Percentiles rank a stretch among this genome's conserved stretches.
phyloP scores from a whole-genome alignment of 1,140 invertebrate genomes.

The Atta texana region DNA sequence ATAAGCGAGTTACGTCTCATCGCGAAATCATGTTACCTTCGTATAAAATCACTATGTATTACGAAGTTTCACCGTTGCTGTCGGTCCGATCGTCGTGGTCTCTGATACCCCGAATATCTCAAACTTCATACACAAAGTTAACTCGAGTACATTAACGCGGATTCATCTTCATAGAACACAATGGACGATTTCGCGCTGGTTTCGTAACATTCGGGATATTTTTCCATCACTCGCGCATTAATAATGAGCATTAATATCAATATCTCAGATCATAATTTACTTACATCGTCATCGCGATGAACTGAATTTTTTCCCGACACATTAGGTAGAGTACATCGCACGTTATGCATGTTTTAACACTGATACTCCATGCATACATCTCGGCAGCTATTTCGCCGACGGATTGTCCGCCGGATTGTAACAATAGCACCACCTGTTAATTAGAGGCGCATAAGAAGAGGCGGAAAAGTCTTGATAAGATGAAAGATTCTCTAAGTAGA shows the following conservation, averaged over 20 bases:
- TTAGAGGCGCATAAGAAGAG: constrained; percentile 4
- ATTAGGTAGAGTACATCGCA: neutral
- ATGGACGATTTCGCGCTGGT: neutral
- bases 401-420: neutral
- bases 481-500: neutral
- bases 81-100: constrained; percentile 12
- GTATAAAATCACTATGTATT: constrained; percentile 77
- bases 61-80: constrained; percentile 25
- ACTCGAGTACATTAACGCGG: constrained; percentile 18
- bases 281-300: constrained; percentile 34
- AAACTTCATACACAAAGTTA: constrained; percentile 14
- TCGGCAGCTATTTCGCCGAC: constrained; percentile 18
- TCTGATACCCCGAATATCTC: constrained; percentile 40
- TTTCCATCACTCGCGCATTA: neutral
- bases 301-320: constrained; percentile 18
- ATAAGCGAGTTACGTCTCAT: constrained; percentile 83
- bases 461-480: neutral
- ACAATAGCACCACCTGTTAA: constrained; percentile 42
- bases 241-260: neutral
- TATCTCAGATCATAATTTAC: constrained; percentile 16
- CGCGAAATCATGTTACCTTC: constrained; percentile 79
- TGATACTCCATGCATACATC: neutral
- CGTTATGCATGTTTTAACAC: constrained; percentile 14
- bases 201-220: neutral
- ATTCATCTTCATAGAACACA: neutral